These are phyloP conservation scores for Capitella teleta DNA, from an alignment of 1,140 invertebrate genomes.

Conservation along the genomic window DNA sequence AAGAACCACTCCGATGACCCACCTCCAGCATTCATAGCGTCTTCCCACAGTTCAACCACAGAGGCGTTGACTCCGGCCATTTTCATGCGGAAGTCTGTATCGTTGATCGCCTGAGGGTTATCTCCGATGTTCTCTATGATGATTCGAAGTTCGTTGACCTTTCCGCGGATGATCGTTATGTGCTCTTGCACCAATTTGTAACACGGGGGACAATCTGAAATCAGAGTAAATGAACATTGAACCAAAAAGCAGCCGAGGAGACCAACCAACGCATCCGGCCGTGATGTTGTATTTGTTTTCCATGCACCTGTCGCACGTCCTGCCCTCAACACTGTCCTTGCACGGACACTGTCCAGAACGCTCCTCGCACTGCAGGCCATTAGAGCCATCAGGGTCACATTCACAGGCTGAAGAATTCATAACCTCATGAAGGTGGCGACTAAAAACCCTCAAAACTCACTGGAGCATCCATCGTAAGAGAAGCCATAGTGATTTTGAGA, in stretches of 20 bases:
- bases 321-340: constrained; percentile 71
- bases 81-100: constrained; percentile 68
- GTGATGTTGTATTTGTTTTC: constrained; percentile 45
- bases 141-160: constrained; percentile 60
- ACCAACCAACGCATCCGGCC: constrained; percentile 37
- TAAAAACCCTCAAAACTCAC: constrained; percentile 44
- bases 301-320: constrained; percentile 71
- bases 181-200: constrained; percentile 86
- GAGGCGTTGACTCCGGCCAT: constrained; percentile 58
- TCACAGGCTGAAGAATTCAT: constrained; percentile 52
- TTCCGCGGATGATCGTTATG: constrained; percentile 65
- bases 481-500: constrained; percentile 71
- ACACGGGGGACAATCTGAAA: constrained; percentile 71
- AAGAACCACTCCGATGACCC: no score
- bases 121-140: constrained; percentile 57
- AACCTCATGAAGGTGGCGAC: background rate
- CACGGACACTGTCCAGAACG: constrained; percentile 73
- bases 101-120: constrained; percentile 69
- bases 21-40: constrained; percentile 56
- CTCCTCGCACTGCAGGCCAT: constrained; percentile 60
- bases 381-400: constrained; percentile 70
- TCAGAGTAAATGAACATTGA: background rate
- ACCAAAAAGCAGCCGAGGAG: background rate
- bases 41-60: constrained; percentile 57
- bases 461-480: constrained; percentile 64